phyloP scores from a whole-genome alignment of 2,888 invertebrate species.

The Philaethria dido region DNA sequence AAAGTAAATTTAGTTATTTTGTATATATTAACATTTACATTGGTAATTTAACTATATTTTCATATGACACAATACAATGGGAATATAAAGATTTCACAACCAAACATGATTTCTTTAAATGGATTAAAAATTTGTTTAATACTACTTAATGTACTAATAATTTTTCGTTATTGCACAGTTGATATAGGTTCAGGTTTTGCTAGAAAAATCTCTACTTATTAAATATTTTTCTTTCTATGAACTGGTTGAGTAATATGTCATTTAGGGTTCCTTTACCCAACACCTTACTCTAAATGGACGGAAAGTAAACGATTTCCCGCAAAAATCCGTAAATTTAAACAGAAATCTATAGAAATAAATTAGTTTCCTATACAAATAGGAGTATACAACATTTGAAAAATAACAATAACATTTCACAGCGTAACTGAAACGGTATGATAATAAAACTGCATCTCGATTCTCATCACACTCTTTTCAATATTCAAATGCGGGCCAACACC shows the following conservation, averaged over 20 bases:
- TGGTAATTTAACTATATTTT: not conserved
- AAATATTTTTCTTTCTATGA: too few species aligned
- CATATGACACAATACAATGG: not conserved
- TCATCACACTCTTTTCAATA: constrained; percentile 79
- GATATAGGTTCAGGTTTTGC: too few species aligned
- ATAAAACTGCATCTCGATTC: constrained; percentile 82
- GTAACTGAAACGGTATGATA: constrained; percentile 70
- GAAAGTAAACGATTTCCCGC: too few species aligned
- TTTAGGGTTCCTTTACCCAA: too few species aligned
- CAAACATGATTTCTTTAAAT: too few species aligned
- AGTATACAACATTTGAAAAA: constrained; percentile 54
- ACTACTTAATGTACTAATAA: too few species aligned
- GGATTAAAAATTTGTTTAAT: too few species aligned
- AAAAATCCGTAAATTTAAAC: not conserved
- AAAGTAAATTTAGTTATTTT: constrained; percentile 16
- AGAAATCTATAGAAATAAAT: not conserved
- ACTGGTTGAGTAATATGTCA: too few species aligned
- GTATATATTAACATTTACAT: not conserved
- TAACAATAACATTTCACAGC: constrained; percentile 73
- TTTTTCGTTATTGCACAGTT: too few species aligned
- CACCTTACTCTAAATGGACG: too few species aligned
- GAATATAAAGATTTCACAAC: too few species aligned
- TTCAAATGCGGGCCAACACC: constrained; percentile 75
- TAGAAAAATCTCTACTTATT: too few species aligned
- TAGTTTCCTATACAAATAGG: not conserved